phyloP scores from a whole-genome alignment of 1,140 invertebrate genomes.

The Drosophila truncata region DNA sequence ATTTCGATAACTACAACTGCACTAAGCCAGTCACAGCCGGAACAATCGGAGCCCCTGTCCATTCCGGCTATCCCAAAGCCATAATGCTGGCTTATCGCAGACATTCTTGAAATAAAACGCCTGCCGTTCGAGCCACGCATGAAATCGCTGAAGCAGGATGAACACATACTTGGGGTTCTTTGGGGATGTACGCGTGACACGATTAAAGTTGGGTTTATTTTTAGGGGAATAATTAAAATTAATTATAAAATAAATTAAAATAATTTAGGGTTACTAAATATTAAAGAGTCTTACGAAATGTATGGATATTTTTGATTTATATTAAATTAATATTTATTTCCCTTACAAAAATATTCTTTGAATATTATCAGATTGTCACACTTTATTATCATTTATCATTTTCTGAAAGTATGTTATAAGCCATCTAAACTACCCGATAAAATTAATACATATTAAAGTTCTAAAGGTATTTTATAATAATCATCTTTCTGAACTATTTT shows the following conservation, averaged over 20 bases:
- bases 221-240: background rate
- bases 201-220: background rate
- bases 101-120: conserved; percentile 57
- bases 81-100: conserved; percentile 68
- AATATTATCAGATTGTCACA: too few relatives aligned
- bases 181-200: conserved; percentile 30
- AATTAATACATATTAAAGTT: too few relatives aligned
- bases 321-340: too few relatives aligned
- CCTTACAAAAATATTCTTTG: too few relatives aligned
- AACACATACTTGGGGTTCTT: conserved; percentile 9
- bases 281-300: background rate
- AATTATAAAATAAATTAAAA: background rate
- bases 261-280: background rate
- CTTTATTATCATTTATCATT: too few relatives aligned
- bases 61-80: conserved; percentile 38
- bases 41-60: conserved; percentile 5
- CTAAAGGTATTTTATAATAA: too few relatives aligned
- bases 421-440: too few relatives aligned
- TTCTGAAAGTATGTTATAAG: too few relatives aligned
- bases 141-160: conserved; percentile 46
- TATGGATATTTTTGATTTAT: too few relatives aligned
- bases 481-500: too few relatives aligned
- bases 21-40: conserved; percentile 34
- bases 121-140: conserved; percentile 53
- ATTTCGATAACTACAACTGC: conserved; percentile 16